Evolutionary conservation across 2,797 vertebrate genomes (phyloP), one percentile per base, ranked within the genome.

Genomic region (Lophius americanus): DNA sequence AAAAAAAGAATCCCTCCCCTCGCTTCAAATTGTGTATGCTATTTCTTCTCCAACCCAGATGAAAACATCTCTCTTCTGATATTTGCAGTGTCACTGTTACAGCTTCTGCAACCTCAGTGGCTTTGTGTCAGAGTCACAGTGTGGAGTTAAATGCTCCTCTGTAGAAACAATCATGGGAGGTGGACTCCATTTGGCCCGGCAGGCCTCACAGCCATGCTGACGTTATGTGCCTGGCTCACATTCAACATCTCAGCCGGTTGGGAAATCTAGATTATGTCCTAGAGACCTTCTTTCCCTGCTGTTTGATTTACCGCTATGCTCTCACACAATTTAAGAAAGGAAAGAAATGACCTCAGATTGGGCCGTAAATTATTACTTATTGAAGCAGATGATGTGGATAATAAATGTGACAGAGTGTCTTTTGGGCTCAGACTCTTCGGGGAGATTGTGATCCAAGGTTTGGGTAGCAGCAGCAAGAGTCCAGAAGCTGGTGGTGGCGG

Each of bases 91-190:
- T 53, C 60, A 43, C 49, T 35, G 12, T 9, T 0, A 37, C 36
- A 14, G 55, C 55, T 52, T 58, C 46, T 65, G 9, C 51, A 43
- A 58, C 69, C 51, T 50, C 58, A 23, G 23, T 23, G 23, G 23
- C 23, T 23, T 23, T 23, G 23, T 2, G 23, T 47, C 64, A 63
- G 23, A 7, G 14, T 51, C 62, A 66, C 61, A 6, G 38, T 60
- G 42, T 53, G 60, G 14, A 64, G 69, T 52, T 57, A 41, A 85
- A 73, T n/a, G 47, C 71, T 74, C 64, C 60, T 82, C 76, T 84
- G 80, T 87, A 83, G 78, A 83, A 74, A 63, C 11, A 58, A 86
- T 88, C 84, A 85, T 86, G 80, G 75, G 81, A 88, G 53, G 63
- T 84, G 72, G 85, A 73, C 79, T 79, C 87, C 64, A 64, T 58